Conservation (phyloP, 2,888 invertebrate genomes). For the Mesorhabditis belari region DNA sequence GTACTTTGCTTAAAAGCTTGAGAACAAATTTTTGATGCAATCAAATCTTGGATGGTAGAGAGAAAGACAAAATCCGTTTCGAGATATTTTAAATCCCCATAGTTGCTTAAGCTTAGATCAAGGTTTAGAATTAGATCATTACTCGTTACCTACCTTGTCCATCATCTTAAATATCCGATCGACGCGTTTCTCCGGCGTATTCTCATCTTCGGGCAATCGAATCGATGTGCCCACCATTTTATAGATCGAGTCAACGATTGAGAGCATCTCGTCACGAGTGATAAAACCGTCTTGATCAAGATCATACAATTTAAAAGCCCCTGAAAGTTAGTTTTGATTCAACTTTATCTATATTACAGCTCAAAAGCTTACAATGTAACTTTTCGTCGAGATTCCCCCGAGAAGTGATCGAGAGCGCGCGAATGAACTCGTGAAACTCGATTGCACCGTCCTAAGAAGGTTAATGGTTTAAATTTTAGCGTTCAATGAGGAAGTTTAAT, state of each 20-base stretch:
- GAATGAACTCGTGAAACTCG: slow-evolving; percentile 97
- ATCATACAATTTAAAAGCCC: slow-evolving; percentile 91
- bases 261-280: slow-evolving; percentile 89
- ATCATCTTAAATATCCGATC: slow-evolving; percentile 98
- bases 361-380: slow-evolving; percentile 72
- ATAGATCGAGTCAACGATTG: slow-evolving; percentile 93
- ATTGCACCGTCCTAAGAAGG: slow-evolving; percentile 86
- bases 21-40: no score
- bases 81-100: no score
- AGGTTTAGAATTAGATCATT: no score
- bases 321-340: slow-evolving; percentile 60
- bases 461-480: not conserved
- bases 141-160: slow-evolving; percentile 67
- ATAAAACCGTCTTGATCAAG: slow-evolving; percentile 92
- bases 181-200: slow-evolving; percentile 72
- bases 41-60: no score
- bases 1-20: no score
- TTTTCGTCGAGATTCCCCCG: slow-evolving; percentile 96
- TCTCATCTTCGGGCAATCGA: slow-evolving; percentile 51
- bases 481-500: no score
- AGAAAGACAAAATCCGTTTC: no score
- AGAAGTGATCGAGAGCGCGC: slow-evolving; percentile 94
- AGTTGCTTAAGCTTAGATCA: no score
- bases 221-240: slow-evolving; percentile 78
- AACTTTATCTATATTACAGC: not conserved